A percentile compares a stretch with the other conserved stretches of the same genome.
Conservation (phyloP, 2,888 invertebrate genomes). For the Timema cristinae region DNA sequence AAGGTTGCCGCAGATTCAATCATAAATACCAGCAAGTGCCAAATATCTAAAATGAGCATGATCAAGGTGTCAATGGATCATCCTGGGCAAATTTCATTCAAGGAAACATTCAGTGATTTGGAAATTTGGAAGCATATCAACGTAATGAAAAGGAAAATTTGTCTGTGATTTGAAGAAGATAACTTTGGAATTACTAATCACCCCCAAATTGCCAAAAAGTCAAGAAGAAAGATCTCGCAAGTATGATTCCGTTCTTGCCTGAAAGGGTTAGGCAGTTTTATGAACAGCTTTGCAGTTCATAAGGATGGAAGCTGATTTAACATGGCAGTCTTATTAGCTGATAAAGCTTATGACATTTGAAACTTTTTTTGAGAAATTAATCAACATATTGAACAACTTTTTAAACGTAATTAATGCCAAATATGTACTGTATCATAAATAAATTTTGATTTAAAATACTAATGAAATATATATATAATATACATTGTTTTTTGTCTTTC, state of each 20-base stretch:
- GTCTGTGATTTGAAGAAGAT: not conserved
- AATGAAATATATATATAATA: not conserved
- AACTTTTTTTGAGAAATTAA: too few relatives aligned
- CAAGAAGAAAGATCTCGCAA: not conserved
- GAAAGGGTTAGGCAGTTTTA: slow-evolving; percentile 9
- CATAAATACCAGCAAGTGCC: too few relatives aligned
- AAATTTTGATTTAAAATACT: not conserved
- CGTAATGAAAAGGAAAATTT: slow-evolving; percentile 3
- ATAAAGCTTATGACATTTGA: not conserved
- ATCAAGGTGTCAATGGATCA: not conserved
- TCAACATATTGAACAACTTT: not conserved
- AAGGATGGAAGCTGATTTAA: not conserved
- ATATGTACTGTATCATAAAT: too few relatives aligned
- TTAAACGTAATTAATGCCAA: too few relatives aligned
- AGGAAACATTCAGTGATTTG: not conserved
- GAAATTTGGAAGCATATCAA: slow-evolving; percentile 13
- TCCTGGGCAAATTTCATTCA: not conserved
- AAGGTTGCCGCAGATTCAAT: slow-evolving; percentile 9
- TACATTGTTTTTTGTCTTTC: not conserved
- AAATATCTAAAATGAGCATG: slow-evolving; percentile 11
- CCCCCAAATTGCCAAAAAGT: not conserved
- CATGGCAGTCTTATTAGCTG: not conserved
- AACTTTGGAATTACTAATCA: not conserved
- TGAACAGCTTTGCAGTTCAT: not conserved
- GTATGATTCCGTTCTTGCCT: slow-evolving; percentile 8